Conservation (phyloP, 2,888 invertebrate genomes). For the Troides helena region DNA sequence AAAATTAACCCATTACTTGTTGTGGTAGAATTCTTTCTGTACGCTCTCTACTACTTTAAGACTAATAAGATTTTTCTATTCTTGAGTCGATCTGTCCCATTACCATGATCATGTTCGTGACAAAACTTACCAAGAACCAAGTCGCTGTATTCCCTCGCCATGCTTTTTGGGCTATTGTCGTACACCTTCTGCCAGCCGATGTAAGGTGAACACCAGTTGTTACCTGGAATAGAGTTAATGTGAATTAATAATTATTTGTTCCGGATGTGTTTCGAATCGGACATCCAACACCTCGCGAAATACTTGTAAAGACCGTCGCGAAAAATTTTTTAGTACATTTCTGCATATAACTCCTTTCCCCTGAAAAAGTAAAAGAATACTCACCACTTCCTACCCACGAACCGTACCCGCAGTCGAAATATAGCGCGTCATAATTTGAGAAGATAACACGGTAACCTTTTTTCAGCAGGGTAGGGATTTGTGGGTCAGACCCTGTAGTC, state of each 20-base stretch:
- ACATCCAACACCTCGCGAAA: too few species aligned
- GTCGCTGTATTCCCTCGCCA: constrained; percentile 76
- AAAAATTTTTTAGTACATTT: too few species aligned
- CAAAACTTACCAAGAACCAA: constrained; percentile 75
- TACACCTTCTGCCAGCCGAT: constrained; percentile 94
- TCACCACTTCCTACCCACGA: constrained; percentile 87
- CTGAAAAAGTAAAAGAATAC: constrained; percentile 15
- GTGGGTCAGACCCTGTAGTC: constrained; percentile 84
- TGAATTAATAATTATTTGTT: neutral
- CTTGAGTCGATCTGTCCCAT: too few species aligned
- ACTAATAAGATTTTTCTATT: too few species aligned
- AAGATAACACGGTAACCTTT: constrained; percentile 89
- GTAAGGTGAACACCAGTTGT: constrained; percentile 95
- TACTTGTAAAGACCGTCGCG: too few species aligned
- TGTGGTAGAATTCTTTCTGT: too few species aligned
- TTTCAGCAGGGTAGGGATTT: constrained; percentile 83
- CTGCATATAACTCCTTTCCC: too few species aligned
- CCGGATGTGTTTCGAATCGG: too few species aligned
- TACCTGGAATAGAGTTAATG: constrained; percentile 64
- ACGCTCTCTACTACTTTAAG: too few species aligned
- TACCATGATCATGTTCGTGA: neutral
- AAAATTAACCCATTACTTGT: too few species aligned
- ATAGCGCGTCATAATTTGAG: constrained; percentile 92
- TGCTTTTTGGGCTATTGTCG: constrained; percentile 84
- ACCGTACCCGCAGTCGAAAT: constrained; percentile 92